phyloP scores from a whole-genome alignment of 2,113 vertebrate genomes.

The Ginglymostoma cirratum region DNA sequence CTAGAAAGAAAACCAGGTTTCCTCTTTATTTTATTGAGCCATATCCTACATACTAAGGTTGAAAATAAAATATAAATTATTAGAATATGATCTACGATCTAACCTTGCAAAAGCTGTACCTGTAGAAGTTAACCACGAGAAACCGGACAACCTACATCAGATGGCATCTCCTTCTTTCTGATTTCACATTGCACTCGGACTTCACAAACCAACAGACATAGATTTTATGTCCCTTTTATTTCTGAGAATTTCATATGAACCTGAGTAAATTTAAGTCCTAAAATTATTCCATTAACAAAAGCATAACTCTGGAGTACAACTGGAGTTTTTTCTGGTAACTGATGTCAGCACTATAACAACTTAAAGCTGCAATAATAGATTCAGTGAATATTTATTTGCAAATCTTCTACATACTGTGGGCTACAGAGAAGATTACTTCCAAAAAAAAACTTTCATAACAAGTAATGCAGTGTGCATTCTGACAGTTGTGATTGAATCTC shows the following conservation, averaged over 20 bases:
- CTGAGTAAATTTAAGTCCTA: neutral
- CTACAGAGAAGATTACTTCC: constrained; percentile 90
- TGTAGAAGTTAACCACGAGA: neutral
- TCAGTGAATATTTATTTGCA: neutral
- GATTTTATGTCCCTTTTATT: neutral
- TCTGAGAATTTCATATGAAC: neutral
- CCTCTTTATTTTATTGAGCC: neutral
- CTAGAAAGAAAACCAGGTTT: neutral
- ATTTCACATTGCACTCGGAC: neutral
- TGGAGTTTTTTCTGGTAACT: neutral
- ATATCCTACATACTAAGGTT: neutral
- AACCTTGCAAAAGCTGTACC: neutral
- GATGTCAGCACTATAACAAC: neutral
- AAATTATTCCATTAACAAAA: neutral
- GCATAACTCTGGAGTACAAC: neutral
- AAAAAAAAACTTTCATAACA: constrained; percentile 21
- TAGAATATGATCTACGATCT: neutral
- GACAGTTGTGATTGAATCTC: constrained; percentile 95
- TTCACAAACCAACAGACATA: neutral
- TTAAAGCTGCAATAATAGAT: neutral
- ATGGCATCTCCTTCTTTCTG: neutral
- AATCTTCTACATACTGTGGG: constrained; percentile 63
- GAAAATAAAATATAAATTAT: neutral
- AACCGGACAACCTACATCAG: neutral
- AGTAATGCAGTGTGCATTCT: constrained; percentile 83